Conservation (phyloP, 2,113 vertebrate genomes). For the Sebastes fasciatus region DNA sequence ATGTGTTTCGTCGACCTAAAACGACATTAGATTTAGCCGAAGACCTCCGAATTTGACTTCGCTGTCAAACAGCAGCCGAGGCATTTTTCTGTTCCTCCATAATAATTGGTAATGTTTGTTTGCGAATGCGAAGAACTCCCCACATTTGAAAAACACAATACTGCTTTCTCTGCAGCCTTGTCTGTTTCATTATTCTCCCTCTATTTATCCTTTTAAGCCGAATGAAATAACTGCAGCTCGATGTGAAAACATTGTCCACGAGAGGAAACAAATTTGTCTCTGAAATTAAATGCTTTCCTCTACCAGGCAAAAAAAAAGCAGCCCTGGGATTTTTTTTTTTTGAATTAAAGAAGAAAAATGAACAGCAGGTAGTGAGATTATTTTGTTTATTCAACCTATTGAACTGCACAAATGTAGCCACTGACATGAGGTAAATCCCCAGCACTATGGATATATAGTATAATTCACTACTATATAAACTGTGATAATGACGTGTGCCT, state of each 20-base stretch:
- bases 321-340: slow-evolving; percentile 13
- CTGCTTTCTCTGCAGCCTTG: slow-evolving; percentile 33
- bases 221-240: slow-evolving; percentile 65
- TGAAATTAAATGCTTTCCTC: slow-evolving; percentile 67
- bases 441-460: not conserved
- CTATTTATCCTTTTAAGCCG: slow-evolving; percentile 69
- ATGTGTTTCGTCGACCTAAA: slow-evolving; percentile 4
- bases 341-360: slow-evolving; percentile 48
- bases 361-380: slow-evolving; percentile 36
- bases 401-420: slow-evolving; percentile 29
- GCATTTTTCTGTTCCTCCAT: slow-evolving; percentile 30
- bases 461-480: slow-evolving; percentile 32
- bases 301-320: slow-evolving; percentile 34
- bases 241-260: slow-evolving; percentile 70
- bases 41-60: slow-evolving; percentile 18
- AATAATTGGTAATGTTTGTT: slow-evolving; percentile 58
- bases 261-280: slow-evolving; percentile 52
- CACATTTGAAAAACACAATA: slow-evolving; percentile 49
- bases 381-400: slow-evolving; percentile 43
- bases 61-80: slow-evolving; percentile 21
- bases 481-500: slow-evolving; percentile 20
- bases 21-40: slow-evolving; percentile 33
- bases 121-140: slow-evolving; percentile 52
- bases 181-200: slow-evolving; percentile 64
- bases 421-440: slow-evolving; percentile 36